Base-by-base conservation (phyloP, 2,113 vertebrate genomes). In the Turnix velox region DNA sequence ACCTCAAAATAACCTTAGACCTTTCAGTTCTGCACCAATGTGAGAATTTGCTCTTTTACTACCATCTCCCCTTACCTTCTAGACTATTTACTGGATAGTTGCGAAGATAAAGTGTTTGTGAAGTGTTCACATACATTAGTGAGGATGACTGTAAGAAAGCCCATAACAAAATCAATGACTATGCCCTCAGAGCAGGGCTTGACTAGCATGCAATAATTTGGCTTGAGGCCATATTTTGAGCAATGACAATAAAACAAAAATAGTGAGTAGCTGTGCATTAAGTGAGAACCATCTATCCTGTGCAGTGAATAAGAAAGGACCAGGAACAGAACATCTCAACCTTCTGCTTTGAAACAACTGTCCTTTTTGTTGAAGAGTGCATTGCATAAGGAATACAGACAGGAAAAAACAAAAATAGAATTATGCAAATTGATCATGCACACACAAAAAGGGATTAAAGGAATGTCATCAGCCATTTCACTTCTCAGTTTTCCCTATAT, bases 181-280 rank as follows among this genome's bases (percentile, higher is more conserved):
- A 33, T 87, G 7, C 20, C 40, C 54, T 89, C 58, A 61, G 40
- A 65, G 12, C 10, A 76, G 33, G 58, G 27, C 16, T 92, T 91
- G 74, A 91, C 72, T 40, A 61, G 25, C 10, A 6, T 76, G 23
- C 31, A 89, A 42, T 61, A 63, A 73, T 91, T 92, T 94, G 93
- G 84, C 74, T 89, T 54, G 40, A 40, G 28, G 66, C 84, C 90
- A 65, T 57, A 91, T 45, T 54, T 79, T 87, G 20, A 87, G 31
- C 62, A 91, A 92, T 45, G 39, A 92, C 33, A 63, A 84, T 94
- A 75, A 94, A 94, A 81, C 5, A 84, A 71, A 92, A 84, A 68
- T 81, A 92, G 43, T 63, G 67, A 77, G 22, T 46, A 30, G 30
- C 22, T 71, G 10, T 0, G 1, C 37, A 61, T 68, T 87, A 90